Evolutionary conservation across 2,113 vertebrate species (phyloP), one percentile per base, ranked within the genome.

Genomic region (Ariopsis seemanni): DNA sequence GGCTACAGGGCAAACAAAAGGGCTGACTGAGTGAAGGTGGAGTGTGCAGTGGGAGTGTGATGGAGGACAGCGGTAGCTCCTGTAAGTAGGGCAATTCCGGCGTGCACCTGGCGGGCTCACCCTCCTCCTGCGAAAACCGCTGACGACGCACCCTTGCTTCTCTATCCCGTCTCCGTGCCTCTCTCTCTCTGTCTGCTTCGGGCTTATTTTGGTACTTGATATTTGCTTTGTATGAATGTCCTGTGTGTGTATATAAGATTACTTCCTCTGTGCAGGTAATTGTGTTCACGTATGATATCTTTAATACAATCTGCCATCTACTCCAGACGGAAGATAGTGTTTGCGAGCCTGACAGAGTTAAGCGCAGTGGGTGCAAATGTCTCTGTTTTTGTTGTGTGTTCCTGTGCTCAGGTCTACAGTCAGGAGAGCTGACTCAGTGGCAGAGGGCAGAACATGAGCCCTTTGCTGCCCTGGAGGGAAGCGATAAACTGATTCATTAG

Each of bases 61-160:
- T 84, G 52, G 84, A 90, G 86, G 88, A 87, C 87, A 89, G 88
- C 86, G 89, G 89, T 82, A 89, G 86, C 88, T 89, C 85, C 80
- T 86, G 89, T 88, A 92, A 91, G 84, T 92, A 90, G 91, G 91
- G 89, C 91, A 89, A 90, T 88, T 89, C 88, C 86, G 60, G 78
- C 60, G 52, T 30, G 87, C 89, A 92, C 90, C 90, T 90, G 90
- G 86, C 78, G 87, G 85, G 86, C 85, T 90, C 87, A 87, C 86
- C 60, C 89, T 48, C 74, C 85, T 89, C 86, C 78, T 84, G 53
- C 75, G 30, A 72, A 87, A 90, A 90, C 57, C 78, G 91, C 91
- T 90, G 91, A 92, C 90, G 67, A 84, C 34, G 89, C 89, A 79
- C 85, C 77, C 62, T 52, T 78, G 83, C 48, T 82, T 77, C 85